These are phyloP conservation scores for Dolichomitus sp. DNA, from an alignment of 2,888 invertebrate species.

Conservation along the genomic window DNA sequence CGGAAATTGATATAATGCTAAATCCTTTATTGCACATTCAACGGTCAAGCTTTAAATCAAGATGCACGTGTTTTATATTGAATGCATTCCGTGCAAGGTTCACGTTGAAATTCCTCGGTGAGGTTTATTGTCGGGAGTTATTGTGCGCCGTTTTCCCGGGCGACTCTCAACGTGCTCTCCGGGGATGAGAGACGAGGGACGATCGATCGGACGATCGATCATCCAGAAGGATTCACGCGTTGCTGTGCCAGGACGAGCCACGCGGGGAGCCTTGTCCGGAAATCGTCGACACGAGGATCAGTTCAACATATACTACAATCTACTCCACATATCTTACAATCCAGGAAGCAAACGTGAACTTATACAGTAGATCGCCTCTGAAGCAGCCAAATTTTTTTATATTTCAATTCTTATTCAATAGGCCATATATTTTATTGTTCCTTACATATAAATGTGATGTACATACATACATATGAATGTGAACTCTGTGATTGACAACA, in stretches of 20 bases:
- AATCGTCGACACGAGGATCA: constrained; percentile 13
- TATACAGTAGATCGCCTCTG: constrained; percentile 2
- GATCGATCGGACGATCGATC: constrained; percentile 76
- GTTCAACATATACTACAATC: not conserved
- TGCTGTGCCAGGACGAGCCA: not conserved
- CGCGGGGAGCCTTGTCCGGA: constrained; percentile 7
- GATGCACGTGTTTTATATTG: constrained; percentile 10
- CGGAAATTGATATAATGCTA: constrained; percentile 54
- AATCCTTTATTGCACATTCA: constrained; percentile 46
- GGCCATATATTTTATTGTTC: not conserved
- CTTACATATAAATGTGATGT: not conserved
- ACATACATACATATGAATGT: too few species aligned
- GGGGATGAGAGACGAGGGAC: constrained; percentile 55
- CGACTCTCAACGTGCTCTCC: constrained; percentile 43
- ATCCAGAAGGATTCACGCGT: constrained; percentile 54
- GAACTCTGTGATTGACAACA: too few species aligned
- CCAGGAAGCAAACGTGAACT: constrained; percentile 3
- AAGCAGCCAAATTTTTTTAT: not conserved
- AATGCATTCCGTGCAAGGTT: constrained; percentile 13
- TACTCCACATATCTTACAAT: not conserved
- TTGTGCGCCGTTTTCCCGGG: constrained; percentile 31
- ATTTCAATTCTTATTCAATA: not conserved
- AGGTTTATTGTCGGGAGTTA: not conserved
- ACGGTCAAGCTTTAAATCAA: constrained; percentile 22
- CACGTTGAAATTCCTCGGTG: not conserved